Evolutionary conservation across 2,888 invertebrate species (phyloP), one percentile per base, ranked within the genome.

Genomic region (Calliphora vomitoria): DNA sequence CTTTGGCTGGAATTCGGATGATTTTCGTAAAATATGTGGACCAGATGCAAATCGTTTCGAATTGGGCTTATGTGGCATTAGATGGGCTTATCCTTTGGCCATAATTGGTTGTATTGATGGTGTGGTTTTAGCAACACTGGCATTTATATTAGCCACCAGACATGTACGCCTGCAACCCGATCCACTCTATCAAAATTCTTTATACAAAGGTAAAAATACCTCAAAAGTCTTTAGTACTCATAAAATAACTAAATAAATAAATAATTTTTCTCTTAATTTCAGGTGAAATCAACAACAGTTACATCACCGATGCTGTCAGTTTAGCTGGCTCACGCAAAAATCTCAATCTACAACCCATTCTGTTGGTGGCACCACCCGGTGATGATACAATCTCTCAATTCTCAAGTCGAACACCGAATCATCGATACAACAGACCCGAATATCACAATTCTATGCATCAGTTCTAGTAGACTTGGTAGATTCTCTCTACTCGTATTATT

Each of bases 41-140:
- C 95, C 96, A 13, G 95, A 96, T 0, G 97, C 97, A 0, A 97
- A 97, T 90, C 96, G 96, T 90, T 97, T 96, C 89, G 94, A 95
- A 91, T 94, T 95, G 94, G 99, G 98, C 53, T 96, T 96, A 35
- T 99, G 99, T 93, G 97, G 97, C 88, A 95, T 99, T 79, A 96
- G 98, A 91, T 98, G 98, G 98, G 98, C 98, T 5, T 98, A 98
- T 94, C 96, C 98, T 13, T 95, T 99, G 90, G 98, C 98, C 8
- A 97, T 97, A 86, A 98, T 99, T 88, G 98, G 94, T 83, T 92
- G 92, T 78, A 87, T 93, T 41, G 93, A 92, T 87, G 92, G 92
- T 18, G 90, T 92, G 31, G 92, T 92, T 8, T 82, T 92, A 71
- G 96, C 98, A 0, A 96, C 97, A 0, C 95, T 99, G 84, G 99